A percentile compares a stretch with the other conserved stretches of the same genome.
Evolutionary conservation across 2,797 vertebrate species (phyloP).

Genomic region (Gallinago solitaria): DNA sequence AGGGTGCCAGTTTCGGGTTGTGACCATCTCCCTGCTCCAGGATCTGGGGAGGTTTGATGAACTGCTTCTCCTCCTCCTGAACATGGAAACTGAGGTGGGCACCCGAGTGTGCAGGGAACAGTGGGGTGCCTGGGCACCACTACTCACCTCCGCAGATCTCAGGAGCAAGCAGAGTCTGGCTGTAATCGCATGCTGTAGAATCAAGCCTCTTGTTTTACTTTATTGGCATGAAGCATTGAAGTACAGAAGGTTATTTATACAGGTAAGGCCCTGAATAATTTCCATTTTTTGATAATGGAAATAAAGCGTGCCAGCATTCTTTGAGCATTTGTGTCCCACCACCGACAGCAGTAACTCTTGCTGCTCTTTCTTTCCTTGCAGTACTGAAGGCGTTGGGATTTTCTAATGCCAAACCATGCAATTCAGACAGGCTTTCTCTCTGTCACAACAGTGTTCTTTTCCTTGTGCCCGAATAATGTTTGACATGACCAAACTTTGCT

Average conservation of each 20-base stretch:
- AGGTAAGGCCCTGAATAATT: not conserved
- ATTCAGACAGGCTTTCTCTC: not conserved
- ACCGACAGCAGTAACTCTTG: not conserved
- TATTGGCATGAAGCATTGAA: not conserved
- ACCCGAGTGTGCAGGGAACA: accelerated
- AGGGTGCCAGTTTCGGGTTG: not conserved
- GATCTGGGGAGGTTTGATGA: accelerated
- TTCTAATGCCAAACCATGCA: not conserved
- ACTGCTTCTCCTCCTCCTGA: not conserved
- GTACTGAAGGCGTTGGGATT: not conserved
- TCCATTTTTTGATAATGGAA: not conserved
- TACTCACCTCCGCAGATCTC: not conserved
- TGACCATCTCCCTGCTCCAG: not conserved
- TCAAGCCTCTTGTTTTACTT: not conserved
- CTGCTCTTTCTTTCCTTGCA: not conserved
- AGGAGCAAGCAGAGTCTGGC: not conserved
- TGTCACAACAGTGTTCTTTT: not conserved
- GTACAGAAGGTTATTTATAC: not conserved
- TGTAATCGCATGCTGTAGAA: not conserved
- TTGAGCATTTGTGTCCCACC: not conserved
- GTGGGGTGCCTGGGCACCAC: accelerated
- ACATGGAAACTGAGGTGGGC: not conserved
- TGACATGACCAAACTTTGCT: not conserved
- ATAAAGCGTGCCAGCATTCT: not conserved
- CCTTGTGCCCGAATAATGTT: not conserved